Base-by-base conservation (phyloP, 2,888 invertebrate species). In the Hyles lineata region DNA sequence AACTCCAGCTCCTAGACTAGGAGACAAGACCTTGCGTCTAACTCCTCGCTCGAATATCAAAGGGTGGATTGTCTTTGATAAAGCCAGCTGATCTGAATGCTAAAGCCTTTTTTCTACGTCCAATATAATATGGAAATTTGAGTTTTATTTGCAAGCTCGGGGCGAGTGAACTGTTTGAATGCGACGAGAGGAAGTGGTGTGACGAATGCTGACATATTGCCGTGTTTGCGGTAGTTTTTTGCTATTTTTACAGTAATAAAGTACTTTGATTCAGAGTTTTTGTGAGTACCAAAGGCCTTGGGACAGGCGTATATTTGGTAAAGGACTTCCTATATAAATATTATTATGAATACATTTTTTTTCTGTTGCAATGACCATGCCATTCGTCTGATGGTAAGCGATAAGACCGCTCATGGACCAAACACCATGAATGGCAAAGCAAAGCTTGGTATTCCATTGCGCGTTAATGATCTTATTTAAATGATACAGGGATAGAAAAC, bases 51-150 rank as follows among this genome's bases (percentile, higher is more conserved):
- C 67, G 55, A 11, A 72, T 67, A 72, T 67, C 72, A 72, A 72
- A 72, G 72, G 58, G 58, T 63, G 23, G 72, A 72, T 43, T 67
- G 72, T 72, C 72, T 72, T 67, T 67, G 72, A 72, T 67, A 72
- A 58, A 67, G 43, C 29, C 72, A 21, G 25, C 63, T 35, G 63
- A 72, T 72, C 72, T 72, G 72, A 72, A 72, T 72, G 43, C 67
- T 72, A 67, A 72, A 72, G 55, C 23, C 25, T 72, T 67, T 72
- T 63, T 55, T 61, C 72, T 55, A 52, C 67, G 55, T 58, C 55
- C 70, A 70, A 70, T 58, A 67, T 67, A 67, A 67, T 67, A 67
- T 67, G 67, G 43, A 67, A 67, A 67, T 67, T 50, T 23, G 67
- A 50, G 50, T 15, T 50, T 50, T 50, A 67, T 67, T 50, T 67